Evolutionary conservation across 2,797 vertebrate genomes (phyloP).

Genomic region (Enteromius unitaeniatus): DNA sequence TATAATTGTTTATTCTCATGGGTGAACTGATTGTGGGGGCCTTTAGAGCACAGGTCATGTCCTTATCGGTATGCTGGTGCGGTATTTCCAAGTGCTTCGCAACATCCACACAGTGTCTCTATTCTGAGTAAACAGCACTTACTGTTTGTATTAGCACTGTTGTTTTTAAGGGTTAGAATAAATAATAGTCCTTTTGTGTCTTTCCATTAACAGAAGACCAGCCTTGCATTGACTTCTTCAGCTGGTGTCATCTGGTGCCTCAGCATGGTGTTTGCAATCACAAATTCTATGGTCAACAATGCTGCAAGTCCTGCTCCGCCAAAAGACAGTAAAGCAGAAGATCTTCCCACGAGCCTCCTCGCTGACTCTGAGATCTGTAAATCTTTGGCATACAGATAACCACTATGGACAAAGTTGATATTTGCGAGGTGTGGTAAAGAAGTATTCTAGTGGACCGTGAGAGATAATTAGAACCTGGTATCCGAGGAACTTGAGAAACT

Average conservation of each 20-base stretch:
- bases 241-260: constrained; percentile 94
- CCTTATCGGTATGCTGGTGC: constrained; percentile 27
- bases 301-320: constrained; percentile 91
- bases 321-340: constrained; percentile 76
- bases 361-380: constrained; percentile 17
- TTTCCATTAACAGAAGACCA: constrained; percentile 78
- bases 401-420: constrained; percentile 41
- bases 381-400: not conserved
- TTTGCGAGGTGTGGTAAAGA: constrained; percentile 25
- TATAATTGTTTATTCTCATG: constrained; percentile 25
- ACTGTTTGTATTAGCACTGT: constrained; percentile 2
- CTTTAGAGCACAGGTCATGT: constrained; percentile 26
- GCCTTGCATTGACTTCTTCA: constrained; percentile 88
- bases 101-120: constrained; percentile 6
- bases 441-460: not conserved
- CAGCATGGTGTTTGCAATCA: constrained; percentile 96
- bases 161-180: constrained; percentile 15
- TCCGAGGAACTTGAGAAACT: constrained; percentile 7
- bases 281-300: constrained; percentile 96
- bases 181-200: constrained; percentile 18
- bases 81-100: constrained; percentile 13
- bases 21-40: not conserved
- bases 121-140: constrained; percentile 27
- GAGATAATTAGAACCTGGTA: not conserved
- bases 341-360: constrained; percentile 50